Conservation (phyloP, 1,140 invertebrate species). For the Lethrus apterus region DNA sequence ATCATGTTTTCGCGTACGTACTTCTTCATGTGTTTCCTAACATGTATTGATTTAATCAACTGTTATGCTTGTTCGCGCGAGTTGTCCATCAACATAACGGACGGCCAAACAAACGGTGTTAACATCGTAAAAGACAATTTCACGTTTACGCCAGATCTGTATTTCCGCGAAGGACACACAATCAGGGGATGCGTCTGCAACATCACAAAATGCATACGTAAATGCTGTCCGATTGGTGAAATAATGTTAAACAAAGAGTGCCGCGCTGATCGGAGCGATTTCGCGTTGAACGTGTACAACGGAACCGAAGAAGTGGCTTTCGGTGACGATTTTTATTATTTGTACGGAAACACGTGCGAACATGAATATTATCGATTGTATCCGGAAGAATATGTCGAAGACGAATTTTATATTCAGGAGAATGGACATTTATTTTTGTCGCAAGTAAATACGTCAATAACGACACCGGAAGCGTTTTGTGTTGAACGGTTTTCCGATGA, state of each 20-base stretch:
- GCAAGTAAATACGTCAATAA: neutral
- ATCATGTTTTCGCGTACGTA: too few relatives aligned
- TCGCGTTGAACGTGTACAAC: neutral
- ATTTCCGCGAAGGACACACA: slow-evolving; percentile 10
- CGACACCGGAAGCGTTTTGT: slow-evolving; percentile 12
- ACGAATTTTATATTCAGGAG: slow-evolving; percentile 4
- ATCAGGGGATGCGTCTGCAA: slow-evolving; percentile 23
- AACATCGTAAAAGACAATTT: slow-evolving; percentile 21
- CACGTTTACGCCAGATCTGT: slow-evolving; percentile 15
- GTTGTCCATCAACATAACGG: slow-evolving; percentile 18
- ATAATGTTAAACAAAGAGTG: neutral
- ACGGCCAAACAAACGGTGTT: slow-evolving; percentile 14
- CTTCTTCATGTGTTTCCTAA: too few relatives aligned
- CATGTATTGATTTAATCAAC: too few relatives aligned
- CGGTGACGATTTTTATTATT: neutral
- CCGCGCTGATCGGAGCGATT: neutral
- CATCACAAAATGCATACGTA: slow-evolving; percentile 18
- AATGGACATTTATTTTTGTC: slow-evolving; percentile 5
- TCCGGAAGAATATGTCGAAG: neutral
- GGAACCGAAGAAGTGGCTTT: neutral
- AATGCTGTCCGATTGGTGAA: slow-evolving; percentile 18
- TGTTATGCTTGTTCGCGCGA: too few relatives aligned
- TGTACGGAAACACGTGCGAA: neutral
- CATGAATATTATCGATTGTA: neutral
- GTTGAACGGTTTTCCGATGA: slow-evolving; percentile 3